Percentiles rank a stretch among this genome's conserved stretches.
These are phyloP conservation scores for Drosophila melanica DNA, from an alignment of 1,140 invertebrate genomes.

Conservation along the genomic window DNA sequence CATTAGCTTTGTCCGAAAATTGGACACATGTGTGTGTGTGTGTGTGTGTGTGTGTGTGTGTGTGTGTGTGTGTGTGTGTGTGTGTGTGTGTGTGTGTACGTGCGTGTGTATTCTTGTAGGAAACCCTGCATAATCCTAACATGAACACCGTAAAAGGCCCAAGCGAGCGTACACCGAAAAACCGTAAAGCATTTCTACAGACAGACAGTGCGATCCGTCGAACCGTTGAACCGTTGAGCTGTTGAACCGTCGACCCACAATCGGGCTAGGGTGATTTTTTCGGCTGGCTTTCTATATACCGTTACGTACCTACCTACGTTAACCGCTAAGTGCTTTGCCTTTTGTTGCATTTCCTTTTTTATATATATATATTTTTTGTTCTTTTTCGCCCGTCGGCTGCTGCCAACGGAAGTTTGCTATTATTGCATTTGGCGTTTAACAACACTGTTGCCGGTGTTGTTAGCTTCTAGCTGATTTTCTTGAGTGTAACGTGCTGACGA, in stretches of 20 bases:
- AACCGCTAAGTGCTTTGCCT: conserved; percentile 73
- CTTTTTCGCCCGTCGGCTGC: conserved; percentile 5
- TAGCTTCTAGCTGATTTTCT: conserved; percentile 41
- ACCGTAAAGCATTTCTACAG: conserved; percentile 9
- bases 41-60: not conserved
- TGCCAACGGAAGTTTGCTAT: conserved; percentile 60
- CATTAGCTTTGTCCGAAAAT: conserved; percentile 75
- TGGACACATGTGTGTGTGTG: conserved; percentile 62
- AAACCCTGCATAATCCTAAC: conserved; percentile 33
- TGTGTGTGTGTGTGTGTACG: conserved; percentile 25
- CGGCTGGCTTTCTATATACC: conserved; percentile 21
- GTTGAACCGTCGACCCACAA: conserved; percentile 9
- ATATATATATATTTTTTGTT: conserved; percentile 4
- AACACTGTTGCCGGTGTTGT: conserved; percentile 60
- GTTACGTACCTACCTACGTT: conserved; percentile 54
- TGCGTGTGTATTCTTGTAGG: not conserved
- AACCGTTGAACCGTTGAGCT: too few relatives aligned
- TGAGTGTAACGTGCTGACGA: conserved; percentile 64
- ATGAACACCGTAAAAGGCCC: conserved; percentile 7
- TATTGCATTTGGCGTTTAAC: conserved; percentile 61
- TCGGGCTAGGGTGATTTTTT: conserved; percentile 13
- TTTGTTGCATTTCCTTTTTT: conserved; percentile 60
- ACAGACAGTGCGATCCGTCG: conserved; percentile 1
- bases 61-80: conserved; percentile 13
- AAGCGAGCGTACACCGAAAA: conserved; percentile 10